Evolutionary conservation across 2,888 invertebrate species (phyloP).

Genomic region (Coelopa pilipes): DNA sequence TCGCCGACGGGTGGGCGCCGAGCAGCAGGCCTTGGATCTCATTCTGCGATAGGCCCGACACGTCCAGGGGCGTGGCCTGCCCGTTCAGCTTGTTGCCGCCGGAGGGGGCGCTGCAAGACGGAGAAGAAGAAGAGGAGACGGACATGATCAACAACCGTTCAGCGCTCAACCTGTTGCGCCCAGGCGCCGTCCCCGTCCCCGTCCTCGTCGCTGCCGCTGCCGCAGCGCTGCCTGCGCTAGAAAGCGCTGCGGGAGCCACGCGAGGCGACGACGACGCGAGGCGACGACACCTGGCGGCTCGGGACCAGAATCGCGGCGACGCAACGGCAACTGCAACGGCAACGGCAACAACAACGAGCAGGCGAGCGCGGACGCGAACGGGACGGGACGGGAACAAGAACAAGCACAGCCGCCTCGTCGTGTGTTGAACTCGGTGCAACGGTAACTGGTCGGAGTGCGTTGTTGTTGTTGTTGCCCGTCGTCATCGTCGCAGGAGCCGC

Average conservation of each 20-base stretch:
- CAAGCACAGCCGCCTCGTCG: conserved; percentile 13
- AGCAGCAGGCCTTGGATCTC: conserved; percentile 68
- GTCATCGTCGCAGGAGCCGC: conserved; percentile 25
- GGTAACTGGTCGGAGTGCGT: conserved; percentile 7
- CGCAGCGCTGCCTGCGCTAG: background rate
- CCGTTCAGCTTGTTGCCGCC: conserved; percentile 65
- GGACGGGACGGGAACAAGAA: background rate
- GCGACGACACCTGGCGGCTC: conserved; percentile 18
- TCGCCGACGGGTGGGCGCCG: conserved; percentile 67
- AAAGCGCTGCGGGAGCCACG: conserved; percentile 2
- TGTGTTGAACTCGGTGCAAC: conserved; percentile 36
- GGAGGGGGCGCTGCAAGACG: conserved; percentile 61
- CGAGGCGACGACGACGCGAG: conserved; percentile 11
- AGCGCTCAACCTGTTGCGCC: conserved; percentile 7
- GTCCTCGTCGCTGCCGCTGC: background rate
- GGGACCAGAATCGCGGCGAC: conserved; percentile 29
- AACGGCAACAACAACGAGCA: conserved; percentile 32
- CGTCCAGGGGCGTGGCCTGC: conserved; percentile 68
- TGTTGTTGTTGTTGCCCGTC: background rate
- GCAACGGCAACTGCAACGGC: conserved; percentile 29
- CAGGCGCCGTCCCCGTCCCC: background rate
- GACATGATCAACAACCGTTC: conserved; percentile 27
- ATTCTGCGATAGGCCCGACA: conserved; percentile 68
- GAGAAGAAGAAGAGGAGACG: conserved; percentile 12
- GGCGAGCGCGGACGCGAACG: background rate